Conservation (phyloP, 1,140 invertebrate species). For the Goniozus legneri region DNA sequence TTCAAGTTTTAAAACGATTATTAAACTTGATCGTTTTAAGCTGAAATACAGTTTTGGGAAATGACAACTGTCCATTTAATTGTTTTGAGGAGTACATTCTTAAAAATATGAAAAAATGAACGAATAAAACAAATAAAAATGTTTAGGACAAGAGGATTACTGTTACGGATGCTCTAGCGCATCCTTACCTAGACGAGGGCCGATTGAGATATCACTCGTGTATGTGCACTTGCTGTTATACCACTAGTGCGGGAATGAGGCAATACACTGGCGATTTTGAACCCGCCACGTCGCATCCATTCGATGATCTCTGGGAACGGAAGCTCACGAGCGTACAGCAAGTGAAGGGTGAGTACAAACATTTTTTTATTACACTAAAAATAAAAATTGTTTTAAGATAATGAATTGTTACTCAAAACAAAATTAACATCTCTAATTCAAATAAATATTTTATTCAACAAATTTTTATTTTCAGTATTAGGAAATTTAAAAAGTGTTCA, state of each 20-base stretch:
- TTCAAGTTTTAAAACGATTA: too few relatives aligned
- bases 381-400: constrained; percentile 13
- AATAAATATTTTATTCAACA: too few relatives aligned
- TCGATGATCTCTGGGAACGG: constrained; percentile 93
- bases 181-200: constrained; percentile 97
- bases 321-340: constrained; percentile 88
- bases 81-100: too few relatives aligned
- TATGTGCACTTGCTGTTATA: constrained; percentile 98
- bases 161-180: constrained; percentile 89
- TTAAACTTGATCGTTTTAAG: too few relatives aligned
- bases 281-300: constrained; percentile 80
- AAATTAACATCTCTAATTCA: not conserved
- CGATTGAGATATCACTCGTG: constrained; percentile 97
- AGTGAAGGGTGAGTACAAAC: constrained; percentile 86
- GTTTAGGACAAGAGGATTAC: constrained; percentile 86
- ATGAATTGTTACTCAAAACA: not conserved
- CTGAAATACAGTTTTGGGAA: too few relatives aligned
- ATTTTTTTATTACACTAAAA: constrained; percentile 9
- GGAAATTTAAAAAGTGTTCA: too few relatives aligned
- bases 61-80: too few relatives aligned
- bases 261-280: constrained; percentile 93
- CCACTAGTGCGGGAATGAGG: constrained; percentile 67
- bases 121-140: too few relatives aligned
- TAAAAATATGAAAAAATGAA: too few relatives aligned
- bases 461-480: too few relatives aligned